A percentile compares a stretch with the other conserved stretches of the same genome.
phyloP scores from a whole-genome alignment of 2,888 invertebrate species.

The Lochmaea crataegi region DNA sequence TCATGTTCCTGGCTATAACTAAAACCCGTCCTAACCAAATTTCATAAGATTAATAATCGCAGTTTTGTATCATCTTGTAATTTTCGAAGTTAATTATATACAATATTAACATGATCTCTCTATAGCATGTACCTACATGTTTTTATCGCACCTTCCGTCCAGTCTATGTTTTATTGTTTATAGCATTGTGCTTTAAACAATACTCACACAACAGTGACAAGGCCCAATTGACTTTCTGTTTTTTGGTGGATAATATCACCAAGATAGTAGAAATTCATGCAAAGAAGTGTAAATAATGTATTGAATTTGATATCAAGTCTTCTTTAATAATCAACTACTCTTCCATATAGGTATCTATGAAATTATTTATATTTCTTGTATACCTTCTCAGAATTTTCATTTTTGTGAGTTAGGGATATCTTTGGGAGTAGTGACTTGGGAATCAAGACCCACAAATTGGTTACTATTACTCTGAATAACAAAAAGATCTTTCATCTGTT shows the following conservation, averaged over 20 bases:
- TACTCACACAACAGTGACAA: not conserved
- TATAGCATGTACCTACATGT: not conserved
- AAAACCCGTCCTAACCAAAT: not conserved
- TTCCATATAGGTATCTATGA: not conserved
- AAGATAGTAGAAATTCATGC: too few relatives aligned
- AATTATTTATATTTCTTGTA: not conserved
- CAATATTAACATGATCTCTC: not conserved
- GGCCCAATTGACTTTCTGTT: not conserved
- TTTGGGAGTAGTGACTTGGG: not conserved
- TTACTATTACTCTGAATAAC: not conserved
- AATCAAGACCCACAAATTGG: not conserved
- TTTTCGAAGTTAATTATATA: not conserved
- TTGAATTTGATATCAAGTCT: not conserved
- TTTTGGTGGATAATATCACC: too few relatives aligned
- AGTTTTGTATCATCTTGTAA: not conserved
- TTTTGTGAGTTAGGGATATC: not conserved
- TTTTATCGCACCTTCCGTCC: constrained; percentile 9
- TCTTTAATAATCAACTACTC: not conserved
- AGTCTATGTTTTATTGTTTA: not conserved
- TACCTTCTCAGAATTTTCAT: not conserved
- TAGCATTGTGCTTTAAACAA: not conserved
- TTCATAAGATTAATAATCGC: not conserved
- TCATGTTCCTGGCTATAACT: not conserved
- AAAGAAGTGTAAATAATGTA: not conserved
- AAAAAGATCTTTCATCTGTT: too few relatives aligned